A percentile compares a stretch with the other conserved stretches of the same genome.
These are phyloP conservation scores for Catajapyx aquilonaris DNA, from an alignment of 1,140 invertebrate species.

Conservation along the genomic window DNA sequence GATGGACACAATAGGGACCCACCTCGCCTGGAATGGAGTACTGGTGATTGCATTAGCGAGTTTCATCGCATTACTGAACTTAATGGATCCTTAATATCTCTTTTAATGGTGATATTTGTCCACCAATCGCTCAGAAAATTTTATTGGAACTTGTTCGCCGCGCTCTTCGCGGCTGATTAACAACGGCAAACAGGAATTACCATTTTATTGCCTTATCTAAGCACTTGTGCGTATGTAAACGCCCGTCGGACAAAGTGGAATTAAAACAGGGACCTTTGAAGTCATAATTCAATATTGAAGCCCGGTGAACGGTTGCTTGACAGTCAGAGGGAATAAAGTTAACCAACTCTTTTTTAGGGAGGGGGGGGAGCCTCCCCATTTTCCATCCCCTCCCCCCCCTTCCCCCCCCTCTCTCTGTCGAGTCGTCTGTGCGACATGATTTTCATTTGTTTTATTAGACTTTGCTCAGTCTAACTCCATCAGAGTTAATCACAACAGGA, in stretches of 20 bases:
- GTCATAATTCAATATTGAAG: conserved; percentile 12
- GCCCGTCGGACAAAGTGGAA: conserved; percentile 14
- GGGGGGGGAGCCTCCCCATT: neutral
- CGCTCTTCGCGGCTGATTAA: conserved; percentile 23
- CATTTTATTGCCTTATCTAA: conserved; percentile 32
- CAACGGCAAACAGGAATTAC: conserved; percentile 32
- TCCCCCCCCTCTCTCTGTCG: neutral
- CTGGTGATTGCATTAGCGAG: neutral
- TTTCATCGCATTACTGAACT: neutral
- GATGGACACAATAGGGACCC: too few relatives aligned
- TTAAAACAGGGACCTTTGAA: conserved; percentile 14
- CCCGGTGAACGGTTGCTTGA: conserved; percentile 7
- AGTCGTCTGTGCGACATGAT: neutral
- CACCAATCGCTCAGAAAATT: conserved; percentile 12
- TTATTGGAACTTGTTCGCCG: conserved; percentile 12
- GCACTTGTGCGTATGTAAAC: conserved; percentile 9
- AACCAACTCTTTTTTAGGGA: neutral
- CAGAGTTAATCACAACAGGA: neutral
- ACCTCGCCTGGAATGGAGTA: too few relatives aligned
- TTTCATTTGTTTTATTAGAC: neutral
- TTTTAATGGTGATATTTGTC: conserved; percentile 1
- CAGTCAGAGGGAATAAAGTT: conserved; percentile 6
- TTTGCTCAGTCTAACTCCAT: neutral
- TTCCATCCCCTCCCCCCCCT: neutral
- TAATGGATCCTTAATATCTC: conserved; percentile 1